Evolutionary conservation across 2,797 vertebrate species (phyloP).

Genomic region (Amblyopsis hoosieri): DNA sequence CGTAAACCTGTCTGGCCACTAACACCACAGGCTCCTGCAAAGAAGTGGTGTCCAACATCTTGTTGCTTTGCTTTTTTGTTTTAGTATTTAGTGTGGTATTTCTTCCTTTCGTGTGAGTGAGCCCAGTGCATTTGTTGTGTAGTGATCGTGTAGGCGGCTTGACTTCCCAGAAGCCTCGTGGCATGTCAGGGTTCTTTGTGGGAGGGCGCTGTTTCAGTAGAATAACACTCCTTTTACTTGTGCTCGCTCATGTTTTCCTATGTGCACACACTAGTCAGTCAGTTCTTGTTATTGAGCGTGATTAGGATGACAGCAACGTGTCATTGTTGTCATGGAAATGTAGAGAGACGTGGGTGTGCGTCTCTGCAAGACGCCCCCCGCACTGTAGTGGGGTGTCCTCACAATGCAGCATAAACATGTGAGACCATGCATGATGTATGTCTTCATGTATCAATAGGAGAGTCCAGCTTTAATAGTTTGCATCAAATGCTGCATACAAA

Average conservation of each 20-base stretch:
- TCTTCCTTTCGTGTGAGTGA: slow-evolving; percentile 15
- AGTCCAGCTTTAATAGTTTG: too few relatives aligned
- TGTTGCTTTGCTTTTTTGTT: slow-evolving; percentile 55
- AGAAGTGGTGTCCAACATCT: slow-evolving; percentile 44
- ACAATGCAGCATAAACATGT: neutral
- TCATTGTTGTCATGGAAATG: too few relatives aligned
- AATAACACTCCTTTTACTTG: slow-evolving; percentile 38
- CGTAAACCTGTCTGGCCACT: slow-evolving; percentile 16
- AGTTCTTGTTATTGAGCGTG: too few relatives aligned
- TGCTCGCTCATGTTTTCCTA: too few relatives aligned
- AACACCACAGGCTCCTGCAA: slow-evolving; percentile 58
- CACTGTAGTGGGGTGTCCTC: too few relatives aligned
- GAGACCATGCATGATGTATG: neutral
- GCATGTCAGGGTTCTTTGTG: too few relatives aligned
- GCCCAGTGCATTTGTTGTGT: too few relatives aligned
- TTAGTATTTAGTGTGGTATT: neutral
- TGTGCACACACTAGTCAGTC: too few relatives aligned
- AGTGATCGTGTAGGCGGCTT: too few relatives aligned
- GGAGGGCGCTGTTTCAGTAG: slow-evolving; percentile 38
- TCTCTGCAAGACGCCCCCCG: neutral
- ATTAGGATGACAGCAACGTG: too few relatives aligned
- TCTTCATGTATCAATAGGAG: neutral
- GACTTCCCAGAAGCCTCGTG: too few relatives aligned
- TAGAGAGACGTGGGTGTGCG: neutral
- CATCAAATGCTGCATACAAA: too few relatives aligned